A percentile compares a stretch with the other conserved stretches of the same genome.
These are phyloP conservation scores for Drosophila serrata DNA, from an alignment of 1,140 invertebrate genomes.

Conservation along the genomic window DNA sequence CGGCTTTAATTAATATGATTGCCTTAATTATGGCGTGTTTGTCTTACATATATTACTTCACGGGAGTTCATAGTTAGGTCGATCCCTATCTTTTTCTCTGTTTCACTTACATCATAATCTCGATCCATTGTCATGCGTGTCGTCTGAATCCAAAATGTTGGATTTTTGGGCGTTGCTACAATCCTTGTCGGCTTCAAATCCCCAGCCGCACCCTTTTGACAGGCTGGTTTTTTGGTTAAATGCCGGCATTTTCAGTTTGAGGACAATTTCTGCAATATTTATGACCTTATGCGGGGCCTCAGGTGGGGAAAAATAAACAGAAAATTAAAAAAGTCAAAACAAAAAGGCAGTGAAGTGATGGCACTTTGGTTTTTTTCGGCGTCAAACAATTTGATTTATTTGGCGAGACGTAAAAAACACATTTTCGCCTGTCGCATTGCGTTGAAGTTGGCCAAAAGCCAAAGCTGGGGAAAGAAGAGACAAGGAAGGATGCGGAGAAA, in stretches of 20 bases:
- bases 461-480: conserved; percentile 7
- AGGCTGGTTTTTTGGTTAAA: conserved; percentile 39
- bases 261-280: conserved; percentile 67
- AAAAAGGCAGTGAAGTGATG: conserved; percentile 7
- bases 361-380: conserved; percentile 34
- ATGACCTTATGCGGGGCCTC: conserved; percentile 45
- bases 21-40: not conserved
- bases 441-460: conserved; percentile 64
- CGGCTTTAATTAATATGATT: not conserved
- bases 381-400: conserved; percentile 59
- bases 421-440: conserved; percentile 50
- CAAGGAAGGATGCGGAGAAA: conserved; percentile 8
- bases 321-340: conserved; percentile 33
- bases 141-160: not conserved
- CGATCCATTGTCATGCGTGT: conserved; percentile 10
- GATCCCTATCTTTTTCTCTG: not conserved
- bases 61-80: conserved; percentile 7
- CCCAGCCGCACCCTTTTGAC: conserved; percentile 52
- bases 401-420: conserved; percentile 45
- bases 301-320: conserved; percentile 50
- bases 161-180: conserved; percentile 44
- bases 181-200: conserved; percentile 17
- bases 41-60: not conserved
- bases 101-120: conserved; percentile 31
- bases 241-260: conserved; percentile 21